A percentile compares a stretch with the other conserved stretches of the same genome.
These are phyloP conservation scores for Blastobasis adustella DNA, from an alignment of 2,888 invertebrate species.

Conservation along the genomic window DNA sequence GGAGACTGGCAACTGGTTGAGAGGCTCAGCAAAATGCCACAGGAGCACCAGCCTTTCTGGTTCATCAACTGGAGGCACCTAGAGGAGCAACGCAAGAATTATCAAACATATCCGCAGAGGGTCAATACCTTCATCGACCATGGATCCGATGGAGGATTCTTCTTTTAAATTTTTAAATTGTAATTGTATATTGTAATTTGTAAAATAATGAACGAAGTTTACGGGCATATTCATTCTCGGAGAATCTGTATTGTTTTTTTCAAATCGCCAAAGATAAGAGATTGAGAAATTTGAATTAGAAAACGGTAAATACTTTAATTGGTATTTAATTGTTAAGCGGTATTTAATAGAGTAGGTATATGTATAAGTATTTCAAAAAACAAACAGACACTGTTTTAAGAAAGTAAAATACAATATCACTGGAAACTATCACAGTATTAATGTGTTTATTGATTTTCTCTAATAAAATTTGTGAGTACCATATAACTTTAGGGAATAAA, in stretches of 20 bases:
- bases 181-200: background rate
- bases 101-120: constrained; percentile 43
- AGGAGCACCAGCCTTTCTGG: constrained; percentile 83
- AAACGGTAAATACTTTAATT: background rate
- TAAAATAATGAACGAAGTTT: too few relatives aligned
- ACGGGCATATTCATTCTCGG: too few relatives aligned
- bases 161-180: background rate
- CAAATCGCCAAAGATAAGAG: too few relatives aligned
- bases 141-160: background rate
- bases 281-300: background rate
- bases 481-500: background rate
- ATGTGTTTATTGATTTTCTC: background rate
- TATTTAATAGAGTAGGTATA: background rate
- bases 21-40: constrained; percentile 76
- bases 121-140: constrained; percentile 32
- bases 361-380: background rate
- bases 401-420: background rate
- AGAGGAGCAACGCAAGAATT: constrained; percentile 69
- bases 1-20: constrained; percentile 78
- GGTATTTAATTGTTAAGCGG: background rate
- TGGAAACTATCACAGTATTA: background rate
- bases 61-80: constrained; percentile 81
- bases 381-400: background rate
- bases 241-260: too few relatives aligned
- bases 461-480: background rate